Evolutionary conservation across 2,113 vertebrate species (phyloP), one percentile per base, ranked within the genome.

Genomic region (Anguilla japonica): DNA sequence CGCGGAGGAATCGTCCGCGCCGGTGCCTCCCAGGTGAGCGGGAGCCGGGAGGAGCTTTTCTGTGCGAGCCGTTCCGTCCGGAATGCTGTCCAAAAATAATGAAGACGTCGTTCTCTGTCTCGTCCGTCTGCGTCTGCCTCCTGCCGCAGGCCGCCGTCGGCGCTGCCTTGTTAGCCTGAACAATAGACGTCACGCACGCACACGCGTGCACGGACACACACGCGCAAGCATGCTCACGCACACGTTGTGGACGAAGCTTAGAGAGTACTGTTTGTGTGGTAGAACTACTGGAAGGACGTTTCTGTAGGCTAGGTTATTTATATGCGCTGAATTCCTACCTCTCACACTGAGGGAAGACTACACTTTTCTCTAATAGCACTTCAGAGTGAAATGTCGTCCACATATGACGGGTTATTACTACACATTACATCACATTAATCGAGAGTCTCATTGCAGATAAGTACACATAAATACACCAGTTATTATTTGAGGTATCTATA

Each of bases 11-110:
- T 81, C 41, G 41, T 56, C 87, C 71, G 50, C 67, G 84, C 86
- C 71, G 18, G 71, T 78, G 78, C 46, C 87, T 82, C 86, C 87
- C 84, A 87, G 87, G 84, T 83, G 79, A 88, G 87, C 81, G 81
- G 88, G 87, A 86, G 84, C 18, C 60, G 26, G 39, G 40, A 15
- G 13, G 75, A 39, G 29, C 34, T 40, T 4, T 40, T 79, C 3
- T 79, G 22, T 39, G 29, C 75, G 4, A 39, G 29, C 29, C 40
- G n/a, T 2, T 40, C 75, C 75, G 14, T 79, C 75, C 39, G n/a
- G 75, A 39, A n/a, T 39, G 3, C n/a, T 13, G n/a, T 15, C 75
- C 75, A 14, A 4, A 34, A 79, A n/a, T 40, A 7, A 39, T 79
- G 15, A 79, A 34, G 14, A 11, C 75, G 14, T 79, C 16, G 39